A percentile compares a stretch with the other conserved stretches of the same genome.
phyloP scores from a whole-genome alignment of 2,797 vertebrate genomes.

The Rhynchonycteris naso region DNA sequence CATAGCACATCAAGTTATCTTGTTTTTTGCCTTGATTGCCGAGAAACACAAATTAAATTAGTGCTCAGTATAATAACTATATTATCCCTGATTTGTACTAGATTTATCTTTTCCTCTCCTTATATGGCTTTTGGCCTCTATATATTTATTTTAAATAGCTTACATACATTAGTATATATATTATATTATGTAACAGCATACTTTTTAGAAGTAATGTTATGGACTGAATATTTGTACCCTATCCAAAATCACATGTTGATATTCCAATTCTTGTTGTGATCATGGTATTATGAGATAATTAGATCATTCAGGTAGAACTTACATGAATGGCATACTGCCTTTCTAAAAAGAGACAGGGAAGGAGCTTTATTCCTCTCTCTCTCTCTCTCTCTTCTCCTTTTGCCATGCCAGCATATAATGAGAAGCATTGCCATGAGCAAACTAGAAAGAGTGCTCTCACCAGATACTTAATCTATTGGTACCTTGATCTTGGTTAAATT shows the following conservation, averaged over 20 bases:
- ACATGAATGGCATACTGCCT: neutral
- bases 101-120: conserved; percentile 11
- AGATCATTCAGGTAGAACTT: neutral
- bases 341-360: neutral
- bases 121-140: neutral
- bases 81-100: neutral
- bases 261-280: neutral
- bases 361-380: neutral
- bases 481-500: neutral
- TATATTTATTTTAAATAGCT: neutral
- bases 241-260: neutral
- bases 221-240: neutral
- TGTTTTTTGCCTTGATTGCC: neutral
- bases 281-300: neutral
- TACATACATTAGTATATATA: neutral
- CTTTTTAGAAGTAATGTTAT: conserved; percentile 6
- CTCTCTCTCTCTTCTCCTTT: neutral
- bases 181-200: neutral
- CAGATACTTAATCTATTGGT: neutral
- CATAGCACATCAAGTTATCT: neutral
- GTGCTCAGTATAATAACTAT: neutral
- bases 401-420: neutral
- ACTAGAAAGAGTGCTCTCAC: neutral
- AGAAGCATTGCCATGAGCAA: neutral
- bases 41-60: conserved; percentile 7